Conservation (phyloP, 2,113 vertebrate species). For the Piaya cayana region DNA sequence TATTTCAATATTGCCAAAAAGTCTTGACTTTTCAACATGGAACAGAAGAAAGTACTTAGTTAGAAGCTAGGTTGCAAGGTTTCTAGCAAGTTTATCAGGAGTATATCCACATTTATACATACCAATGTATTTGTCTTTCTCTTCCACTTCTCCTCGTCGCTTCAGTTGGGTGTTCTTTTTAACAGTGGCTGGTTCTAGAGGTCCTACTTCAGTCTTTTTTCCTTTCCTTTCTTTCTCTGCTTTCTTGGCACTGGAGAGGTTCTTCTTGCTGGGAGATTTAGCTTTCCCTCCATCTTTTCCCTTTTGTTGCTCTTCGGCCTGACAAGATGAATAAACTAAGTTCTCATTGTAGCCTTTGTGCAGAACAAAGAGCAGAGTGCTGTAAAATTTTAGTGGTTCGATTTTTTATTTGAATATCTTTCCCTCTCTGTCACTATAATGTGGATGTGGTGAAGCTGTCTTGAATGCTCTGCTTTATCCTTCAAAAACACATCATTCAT, state of each 20-base stretch:
- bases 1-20: neutral
- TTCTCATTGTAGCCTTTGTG: neutral
- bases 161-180: constrained; percentile 80
- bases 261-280: constrained; percentile 57
- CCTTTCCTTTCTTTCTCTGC: constrained; percentile 75
- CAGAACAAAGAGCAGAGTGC: neutral
- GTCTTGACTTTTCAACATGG: neutral
- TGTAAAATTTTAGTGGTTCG: neutral
- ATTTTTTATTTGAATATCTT: neutral
- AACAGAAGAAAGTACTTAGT: neutral
- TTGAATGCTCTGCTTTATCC: neutral
- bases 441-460: neutral
- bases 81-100: neutral
- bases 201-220: constrained; percentile 63
- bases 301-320: constrained; percentile 67
- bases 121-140: constrained; percentile 78
- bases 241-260: constrained; percentile 37
- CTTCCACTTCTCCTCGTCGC: constrained; percentile 78
- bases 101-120: neutral
- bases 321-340: constrained; percentile 12
- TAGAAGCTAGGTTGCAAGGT: neutral
- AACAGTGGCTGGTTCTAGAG: neutral
- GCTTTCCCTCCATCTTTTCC: constrained; percentile 58
- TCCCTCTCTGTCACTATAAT: neutral
- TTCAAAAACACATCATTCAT: neutral